These are phyloP conservation scores for Linepithema humile DNA, from an alignment of 1,140 invertebrate genomes.

Conservation along the genomic window DNA sequence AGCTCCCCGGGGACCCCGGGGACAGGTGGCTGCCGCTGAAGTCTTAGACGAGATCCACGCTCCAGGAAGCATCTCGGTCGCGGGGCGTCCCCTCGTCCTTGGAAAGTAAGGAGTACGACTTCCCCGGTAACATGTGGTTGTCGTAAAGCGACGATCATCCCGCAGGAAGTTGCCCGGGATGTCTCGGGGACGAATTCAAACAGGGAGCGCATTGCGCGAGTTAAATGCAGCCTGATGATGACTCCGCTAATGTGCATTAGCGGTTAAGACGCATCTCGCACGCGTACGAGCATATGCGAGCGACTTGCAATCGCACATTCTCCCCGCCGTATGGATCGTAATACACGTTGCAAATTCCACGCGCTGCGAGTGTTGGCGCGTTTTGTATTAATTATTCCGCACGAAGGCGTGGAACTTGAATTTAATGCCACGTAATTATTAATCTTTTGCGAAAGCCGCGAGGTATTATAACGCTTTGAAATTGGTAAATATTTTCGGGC, in stretches of 20 bases:
- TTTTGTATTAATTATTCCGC: slow-evolving; percentile 24
- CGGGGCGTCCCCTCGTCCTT: slow-evolving; percentile 41
- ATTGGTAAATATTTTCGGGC: too few relatives aligned
- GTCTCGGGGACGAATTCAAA: slow-evolving; percentile 29
- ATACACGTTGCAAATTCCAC: slow-evolving; percentile 33
- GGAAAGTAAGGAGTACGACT: slow-evolving; percentile 36
- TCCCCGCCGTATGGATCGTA: slow-evolving; percentile 47
- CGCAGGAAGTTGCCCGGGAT: slow-evolving; percentile 56
- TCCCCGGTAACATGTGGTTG: slow-evolving; percentile 73
- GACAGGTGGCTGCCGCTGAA: slow-evolving; percentile 72
- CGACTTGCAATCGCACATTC: slow-evolving; percentile 44
- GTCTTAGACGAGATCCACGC: slow-evolving; percentile 68
- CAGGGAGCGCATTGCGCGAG: slow-evolving; percentile 19
- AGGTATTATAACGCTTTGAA: too few relatives aligned
- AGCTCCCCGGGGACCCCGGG: slow-evolving; percentile 59
- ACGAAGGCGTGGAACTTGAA: not conserved
- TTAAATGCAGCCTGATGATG: slow-evolving; percentile 15
- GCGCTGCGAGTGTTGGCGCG: not conserved
- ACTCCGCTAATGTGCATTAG: slow-evolving; percentile 58
- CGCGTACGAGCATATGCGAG: not conserved
- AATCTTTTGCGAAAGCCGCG: too few relatives aligned
- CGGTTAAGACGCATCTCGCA: slow-evolving; percentile 13
- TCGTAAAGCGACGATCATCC: slow-evolving; percentile 68
- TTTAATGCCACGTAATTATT: too few relatives aligned
- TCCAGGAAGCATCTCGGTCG: slow-evolving; percentile 64